Conservation (phyloP, 2,888 invertebrate species). For the Drosophila meridiana region DNA sequence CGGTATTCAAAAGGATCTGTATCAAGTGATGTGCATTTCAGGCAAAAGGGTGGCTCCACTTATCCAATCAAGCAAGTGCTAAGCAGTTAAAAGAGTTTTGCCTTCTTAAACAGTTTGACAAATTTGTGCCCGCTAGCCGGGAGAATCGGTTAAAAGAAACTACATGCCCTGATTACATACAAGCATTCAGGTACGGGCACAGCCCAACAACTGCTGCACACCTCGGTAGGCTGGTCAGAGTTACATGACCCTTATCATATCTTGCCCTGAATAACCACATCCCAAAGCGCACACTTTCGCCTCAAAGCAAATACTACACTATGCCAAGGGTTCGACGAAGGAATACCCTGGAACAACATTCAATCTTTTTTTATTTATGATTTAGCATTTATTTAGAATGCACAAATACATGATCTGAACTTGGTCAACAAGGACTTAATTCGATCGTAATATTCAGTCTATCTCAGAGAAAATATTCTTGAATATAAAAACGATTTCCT, state of each 20-base stretch:
- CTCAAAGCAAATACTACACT: conserved; percentile 61
- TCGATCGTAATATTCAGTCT: not conserved
- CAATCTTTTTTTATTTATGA: not conserved
- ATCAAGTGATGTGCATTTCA: not conserved
- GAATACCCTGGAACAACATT: conserved; percentile 11
- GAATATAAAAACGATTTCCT: not conserved
- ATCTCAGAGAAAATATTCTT: not conserved
- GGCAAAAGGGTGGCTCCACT: not conserved
- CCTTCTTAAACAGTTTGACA: conserved; percentile 28
- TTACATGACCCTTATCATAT: conserved; percentile 72
- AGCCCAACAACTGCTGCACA: conserved; percentile 14
- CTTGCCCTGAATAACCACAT: conserved; percentile 58
- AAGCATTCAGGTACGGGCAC: conserved; percentile 2
- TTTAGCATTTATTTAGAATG: not conserved
- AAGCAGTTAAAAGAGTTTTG: not conserved
- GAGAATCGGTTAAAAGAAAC: conserved; percentile 6
- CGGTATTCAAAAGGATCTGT: conserved; percentile 32
- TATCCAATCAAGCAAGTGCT: conserved; percentile 19
- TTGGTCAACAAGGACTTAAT: not conserved
- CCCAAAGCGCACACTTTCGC: conserved; percentile 72
- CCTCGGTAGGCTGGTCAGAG: conserved; percentile 40
- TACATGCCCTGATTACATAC: conserved; percentile 34
- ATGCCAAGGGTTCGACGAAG: not conserved
- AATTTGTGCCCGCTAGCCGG: conserved; percentile 5
- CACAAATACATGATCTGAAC: not conserved